Evolutionary conservation across 2,888 invertebrate species (phyloP), one percentile per base, ranked within the genome.

Genomic region (Drosophila conformis): DNA sequence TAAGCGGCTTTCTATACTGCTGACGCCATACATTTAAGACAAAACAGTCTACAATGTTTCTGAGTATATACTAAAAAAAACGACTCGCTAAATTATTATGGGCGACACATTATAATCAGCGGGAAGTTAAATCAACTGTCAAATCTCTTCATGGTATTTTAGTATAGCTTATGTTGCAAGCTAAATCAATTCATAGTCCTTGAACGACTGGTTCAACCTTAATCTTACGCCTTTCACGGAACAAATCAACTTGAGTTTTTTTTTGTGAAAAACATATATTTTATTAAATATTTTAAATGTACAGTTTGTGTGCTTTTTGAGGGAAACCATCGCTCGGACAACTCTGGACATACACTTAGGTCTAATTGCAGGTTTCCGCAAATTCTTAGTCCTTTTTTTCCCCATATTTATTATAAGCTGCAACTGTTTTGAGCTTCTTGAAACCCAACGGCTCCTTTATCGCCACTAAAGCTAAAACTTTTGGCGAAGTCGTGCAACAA

Each of bases 361-460:
- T 40, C 40, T 40, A 29, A 40, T 40, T 57, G 40, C 21, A 8
- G 10, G 15, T 57, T 40, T 56, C 13, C 33, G 18, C 18, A 25
- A 25, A 27, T n/a, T 36, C 36, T 15, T 11, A 29, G 29, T 4
- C 49, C 29, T 8, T n/a, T 36, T 40, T 54, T 38, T 0, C 8
- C 8, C 10, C 10, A n/a, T 15, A 11, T 33, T 48, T 18, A 0
- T 31, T 15, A 15, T 42, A 13, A 31, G 27, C 36, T 36, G n/a
- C 13, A 46, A 48, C 46, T 15, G 35, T n/a, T 36, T 33, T 11
- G 33, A 25, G 33, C 33, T 58, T 25, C 13, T 49, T 27, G 29
- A 49, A 69, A 54, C 51, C 42, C 48, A 81, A 64, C 18, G 68
- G 58, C 62, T 63, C 46, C 61, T 71, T 62, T 67, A 65, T 67